Base-by-base conservation (phyloP, 2,888 invertebrate species). In the Cerastis leucographa region DNA sequence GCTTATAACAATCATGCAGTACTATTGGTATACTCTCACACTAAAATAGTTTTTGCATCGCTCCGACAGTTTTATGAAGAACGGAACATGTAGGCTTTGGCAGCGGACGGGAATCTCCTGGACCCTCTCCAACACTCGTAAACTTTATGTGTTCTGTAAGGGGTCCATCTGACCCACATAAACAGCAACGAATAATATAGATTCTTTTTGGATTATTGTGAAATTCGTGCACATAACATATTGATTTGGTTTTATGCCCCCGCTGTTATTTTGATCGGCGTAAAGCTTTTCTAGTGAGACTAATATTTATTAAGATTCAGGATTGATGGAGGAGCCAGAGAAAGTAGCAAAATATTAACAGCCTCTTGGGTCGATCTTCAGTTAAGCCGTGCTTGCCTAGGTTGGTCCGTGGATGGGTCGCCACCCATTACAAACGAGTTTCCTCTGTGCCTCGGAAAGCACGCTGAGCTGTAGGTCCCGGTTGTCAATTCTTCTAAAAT, bases 71-170 rank as follows among this genome's bases (percentile, higher is more conserved):
- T 76, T 76, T 76, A 76, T 69, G 71, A 65, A 71, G 65, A 65
- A 12, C 56, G 49, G 42, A 65, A 77, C 64, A 49, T 70, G 70
- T 49, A 62, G 35, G 46, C 9, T 80, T 64, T 67, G 74, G 67
- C 80, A 64, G 22, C 14, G 1, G 22, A 35, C 40, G 14, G 29
- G 22, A 68, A 35, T 64, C 56, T 78, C 78, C 88, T 91, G 92
- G 91, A 91, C 80, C 76, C 78, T 80, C 88, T 92, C 91, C 91
- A 92, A 91, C 68, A 77, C 73, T 87, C 89, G 84, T 91, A 91
- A 91, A 91, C 80, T 90, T 88, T 86, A 88, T 87, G 83, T 78
- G 75, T 84, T 83, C 81, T 65, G 77, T 72, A 71, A 76, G 77
- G 69, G 75, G 73, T 87, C 66, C 61, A 40, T 76, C 59, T 75